Evolutionary conservation across 2,888 invertebrate genomes (phyloP).

Genomic region (Hirudinaria manillensis): DNA sequence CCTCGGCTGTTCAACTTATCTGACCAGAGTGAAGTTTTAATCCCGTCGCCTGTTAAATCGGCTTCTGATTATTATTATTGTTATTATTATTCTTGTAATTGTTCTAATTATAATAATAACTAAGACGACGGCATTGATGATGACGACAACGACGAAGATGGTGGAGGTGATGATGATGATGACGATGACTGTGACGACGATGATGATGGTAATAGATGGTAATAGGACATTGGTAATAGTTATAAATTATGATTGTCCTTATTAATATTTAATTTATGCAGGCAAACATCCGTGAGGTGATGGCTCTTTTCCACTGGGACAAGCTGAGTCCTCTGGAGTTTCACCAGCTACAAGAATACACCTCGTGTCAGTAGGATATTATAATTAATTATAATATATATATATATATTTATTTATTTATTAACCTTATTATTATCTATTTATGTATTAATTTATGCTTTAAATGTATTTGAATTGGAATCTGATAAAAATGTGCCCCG

Average conservation of each 20-base stretch:
- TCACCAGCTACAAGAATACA: slow-evolving; percentile 84
- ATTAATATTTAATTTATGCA: not conserved
- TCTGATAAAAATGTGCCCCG: too few species aligned
- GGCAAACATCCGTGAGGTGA: not conserved
- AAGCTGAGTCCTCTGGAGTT: slow-evolving; percentile 88
- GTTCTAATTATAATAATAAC: too few species aligned
- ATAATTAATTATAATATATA: too few species aligned
- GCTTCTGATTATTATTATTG: too few species aligned
- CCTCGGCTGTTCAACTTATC: too few species aligned
- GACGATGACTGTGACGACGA: not conserved
- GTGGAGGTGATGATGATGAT: slow-evolving; percentile 15
- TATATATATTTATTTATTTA: too few species aligned
- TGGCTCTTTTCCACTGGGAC: slow-evolving; percentile 63
- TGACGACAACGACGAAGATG: not conserved
- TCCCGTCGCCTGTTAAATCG: too few species aligned
- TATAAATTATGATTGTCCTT: not conserved
- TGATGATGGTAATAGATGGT: slow-evolving; percentile 9
- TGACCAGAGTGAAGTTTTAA: too few species aligned
- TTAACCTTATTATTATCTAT: too few species aligned
- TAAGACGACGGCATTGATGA: not conserved
- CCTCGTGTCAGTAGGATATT: slow-evolving; percentile 71
- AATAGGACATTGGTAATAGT: not conserved
- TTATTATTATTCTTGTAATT: too few species aligned
- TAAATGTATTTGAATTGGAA: too few species aligned
- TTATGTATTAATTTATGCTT: too few species aligned